Conservation (phyloP, 1,140 invertebrate genomes). For the Chlorops oryzae region DNA sequence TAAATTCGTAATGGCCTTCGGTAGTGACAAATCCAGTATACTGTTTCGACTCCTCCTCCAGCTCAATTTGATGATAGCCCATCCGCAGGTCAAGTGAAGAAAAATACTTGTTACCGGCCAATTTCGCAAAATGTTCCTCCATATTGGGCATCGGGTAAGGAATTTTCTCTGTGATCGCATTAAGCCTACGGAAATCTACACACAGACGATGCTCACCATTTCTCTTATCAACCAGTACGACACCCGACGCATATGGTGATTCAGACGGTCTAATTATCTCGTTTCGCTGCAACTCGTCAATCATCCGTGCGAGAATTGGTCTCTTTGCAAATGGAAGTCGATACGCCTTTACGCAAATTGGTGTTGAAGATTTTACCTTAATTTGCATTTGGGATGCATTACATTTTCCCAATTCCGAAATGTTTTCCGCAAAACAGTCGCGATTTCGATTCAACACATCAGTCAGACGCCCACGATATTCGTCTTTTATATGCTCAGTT, state of each 20-base stretch:
- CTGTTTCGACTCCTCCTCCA: slow-evolving; percentile 30
- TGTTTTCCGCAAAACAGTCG: not conserved
- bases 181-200: slow-evolving; percentile 28
- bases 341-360: slow-evolving; percentile 19
- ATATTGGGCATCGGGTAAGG: slow-evolving; percentile 51
- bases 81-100: slow-evolving; percentile 45
- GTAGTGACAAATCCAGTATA: slow-evolving; percentile 48
- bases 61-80: slow-evolving; percentile 51
- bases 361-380: slow-evolving; percentile 1
- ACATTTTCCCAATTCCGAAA: slow-evolving; percentile 5
- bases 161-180: slow-evolving; percentile 46
- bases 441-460: no score
- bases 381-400: slow-evolving; percentile 14
- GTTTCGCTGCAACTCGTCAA: slow-evolving; percentile 14
- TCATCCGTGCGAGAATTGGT: slow-evolving; percentile 20
- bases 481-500: no score
- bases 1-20: slow-evolving; percentile 27
- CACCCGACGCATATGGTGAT: slow-evolving; percentile 22
- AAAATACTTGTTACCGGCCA: slow-evolving; percentile 46
- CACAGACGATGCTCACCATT: slow-evolving; percentile 17
- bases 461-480: no score
- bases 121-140: slow-evolving; percentile 43
- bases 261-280: slow-evolving; percentile 22
- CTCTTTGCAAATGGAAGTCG: slow-evolving; percentile 28
- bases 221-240: slow-evolving; percentile 31